Base-by-base conservation (phyloP, 2,888 invertebrate genomes). In the Pollenia amentaria region DNA sequence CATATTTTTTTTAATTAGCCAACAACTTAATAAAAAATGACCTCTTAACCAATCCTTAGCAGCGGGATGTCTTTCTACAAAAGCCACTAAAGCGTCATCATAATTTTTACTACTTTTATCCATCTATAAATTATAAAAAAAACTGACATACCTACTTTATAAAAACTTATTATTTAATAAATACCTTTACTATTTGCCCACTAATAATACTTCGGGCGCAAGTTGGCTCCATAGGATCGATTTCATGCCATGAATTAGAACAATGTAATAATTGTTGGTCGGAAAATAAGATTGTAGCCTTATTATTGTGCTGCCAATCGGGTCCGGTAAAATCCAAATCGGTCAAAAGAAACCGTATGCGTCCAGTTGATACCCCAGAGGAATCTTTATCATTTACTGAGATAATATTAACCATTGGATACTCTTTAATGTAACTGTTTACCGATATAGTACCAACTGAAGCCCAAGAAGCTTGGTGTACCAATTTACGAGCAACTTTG, bases 191-290 rank as follows among this genome's bases (percentile, higher is more conserved):
- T n/a, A 93, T 89, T 78, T 91, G 89, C 0, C 93, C 93, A 86
- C 91, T 92, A 7, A 93, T 89, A 16, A 93, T 92, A 10, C 88
- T 87, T 3, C 93, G 90, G 0, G 91, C 89, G 89, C 93, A 93
- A 0, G 92, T 92, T 1, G 93, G 93, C 84, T 93, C 93, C 93
- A 93, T 93, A 3, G 93, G 93, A 90, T 93, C 93, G 1, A 75
- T 46, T 1, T 18, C 10, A 9, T 21, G 46, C 21, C 89, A 89
- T 1, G 73, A 51, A 9, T 87, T 88, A 4, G 89, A 89, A 78
- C 93, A 93, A n/a, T 90, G 89, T 3, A 91, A 81, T n/a, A 89
- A 89, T 85, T 93, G 92, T 69, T 93, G 93, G 72, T 92, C 91
- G 7, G 90, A 90, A 51, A 93, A 90, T 55, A 93, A 69, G 12